These are phyloP conservation scores for Clupea harengus DNA, from an alignment of 2,113 vertebrate species.

Conservation along the genomic window DNA sequence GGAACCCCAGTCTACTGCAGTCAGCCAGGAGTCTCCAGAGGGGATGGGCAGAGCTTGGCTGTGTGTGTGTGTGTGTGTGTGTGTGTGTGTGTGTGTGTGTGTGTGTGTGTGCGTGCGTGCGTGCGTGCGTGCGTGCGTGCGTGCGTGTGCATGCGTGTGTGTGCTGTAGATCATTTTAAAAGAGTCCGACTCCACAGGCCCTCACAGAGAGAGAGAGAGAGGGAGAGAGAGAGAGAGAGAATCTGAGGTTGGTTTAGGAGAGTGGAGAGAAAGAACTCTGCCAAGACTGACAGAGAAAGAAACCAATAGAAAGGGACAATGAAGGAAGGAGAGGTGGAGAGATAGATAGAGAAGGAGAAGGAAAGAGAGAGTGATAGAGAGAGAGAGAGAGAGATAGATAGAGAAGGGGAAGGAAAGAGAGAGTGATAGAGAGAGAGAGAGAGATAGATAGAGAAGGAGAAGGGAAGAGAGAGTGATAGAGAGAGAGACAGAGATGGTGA, in stretches of 20 bases:
- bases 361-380: not conserved
- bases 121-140: too few species aligned
- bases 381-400: not conserved
- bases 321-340: not conserved
- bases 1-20: not conserved
- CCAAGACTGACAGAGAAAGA: not conserved
- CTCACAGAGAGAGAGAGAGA: not conserved
- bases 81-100: too few species aligned
- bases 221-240: not conserved
- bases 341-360: not conserved
- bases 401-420: not conserved
- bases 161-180: not conserved
- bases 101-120: not conserved
- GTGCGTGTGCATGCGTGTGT: not conserved
- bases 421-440: not conserved
- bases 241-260: not conserved
- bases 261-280: not conserved
- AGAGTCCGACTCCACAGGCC: not conserved
- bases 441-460: not conserved
- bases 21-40: not conserved
- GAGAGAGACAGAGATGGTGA: not conserved
- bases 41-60: constrained; percentile 6
- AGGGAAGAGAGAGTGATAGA: not conserved
- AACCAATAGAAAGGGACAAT: not conserved
- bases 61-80: not conserved